Conservation (phyloP, 2,888 invertebrate genomes). For the Caenorhabditis macrosperma region DNA sequence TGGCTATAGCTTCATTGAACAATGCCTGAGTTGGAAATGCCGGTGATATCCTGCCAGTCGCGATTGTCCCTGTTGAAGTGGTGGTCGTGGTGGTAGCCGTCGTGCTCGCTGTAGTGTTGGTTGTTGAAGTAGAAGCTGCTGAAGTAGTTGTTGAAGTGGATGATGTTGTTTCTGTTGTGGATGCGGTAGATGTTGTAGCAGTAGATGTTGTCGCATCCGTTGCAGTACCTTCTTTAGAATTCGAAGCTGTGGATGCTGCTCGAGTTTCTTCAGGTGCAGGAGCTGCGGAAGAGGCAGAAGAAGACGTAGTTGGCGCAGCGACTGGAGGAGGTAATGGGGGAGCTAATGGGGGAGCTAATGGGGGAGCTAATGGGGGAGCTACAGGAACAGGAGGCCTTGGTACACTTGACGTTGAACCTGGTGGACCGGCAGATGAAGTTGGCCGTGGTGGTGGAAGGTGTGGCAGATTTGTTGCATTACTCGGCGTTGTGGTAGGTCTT, state of each 20-base stretch:
- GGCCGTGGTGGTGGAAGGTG: background rate
- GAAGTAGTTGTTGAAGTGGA: slow-evolving; percentile 11
- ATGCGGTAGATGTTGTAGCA: slow-evolving; percentile 4
- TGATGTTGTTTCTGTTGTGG: background rate
- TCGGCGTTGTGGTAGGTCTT: slow-evolving; percentile 7
- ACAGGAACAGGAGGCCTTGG: no score
- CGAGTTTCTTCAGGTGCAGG: background rate
- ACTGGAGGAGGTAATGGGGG: no score
- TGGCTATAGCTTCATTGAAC: slow-evolving; percentile 35
- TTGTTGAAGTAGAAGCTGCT: slow-evolving; percentile 8
- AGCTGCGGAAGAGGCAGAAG: no score
- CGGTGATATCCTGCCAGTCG: slow-evolving; percentile 24
- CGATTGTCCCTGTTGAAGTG: background rate
- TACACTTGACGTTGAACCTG: slow-evolving; percentile 8
- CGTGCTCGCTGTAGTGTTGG: slow-evolving; percentile 7
- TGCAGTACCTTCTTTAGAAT: background rate
- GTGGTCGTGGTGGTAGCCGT: slow-evolving; percentile 8
- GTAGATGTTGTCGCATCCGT: background rate
- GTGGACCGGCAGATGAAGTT: background rate
- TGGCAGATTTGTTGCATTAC: slow-evolving; percentile 1
- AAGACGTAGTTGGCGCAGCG: no score
- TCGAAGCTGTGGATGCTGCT: slow-evolving; percentile 3
- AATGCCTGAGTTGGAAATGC: background rate
- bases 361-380: no score
- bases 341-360: no score